Conservation (phyloP, 2,113 vertebrate genomes). For the Macaca nemestrina region DNA sequence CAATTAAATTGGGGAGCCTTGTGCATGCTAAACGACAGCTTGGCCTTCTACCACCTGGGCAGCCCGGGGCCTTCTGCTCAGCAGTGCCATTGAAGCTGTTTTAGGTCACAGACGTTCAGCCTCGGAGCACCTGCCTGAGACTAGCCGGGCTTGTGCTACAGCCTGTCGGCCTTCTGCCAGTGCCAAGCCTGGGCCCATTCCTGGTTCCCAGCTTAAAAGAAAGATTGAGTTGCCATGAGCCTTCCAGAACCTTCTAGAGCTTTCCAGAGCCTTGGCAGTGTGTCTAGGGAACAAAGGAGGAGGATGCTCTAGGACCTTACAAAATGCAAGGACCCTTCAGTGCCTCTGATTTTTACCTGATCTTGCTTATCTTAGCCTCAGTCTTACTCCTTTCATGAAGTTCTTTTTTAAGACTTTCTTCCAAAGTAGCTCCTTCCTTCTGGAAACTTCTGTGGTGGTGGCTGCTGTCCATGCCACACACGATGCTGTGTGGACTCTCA, state of each 20-base stretch:
- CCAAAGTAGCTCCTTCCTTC: background rate
- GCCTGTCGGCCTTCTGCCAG: background rate
- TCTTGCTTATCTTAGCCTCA: no score
- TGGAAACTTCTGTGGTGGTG: background rate
- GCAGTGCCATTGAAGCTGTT: background rate
- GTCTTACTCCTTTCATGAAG: background rate
- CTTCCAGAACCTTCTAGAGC: background rate
- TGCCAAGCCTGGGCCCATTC: background rate
- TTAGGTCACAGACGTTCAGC: background rate
- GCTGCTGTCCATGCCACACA: background rate
- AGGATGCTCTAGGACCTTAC: background rate
- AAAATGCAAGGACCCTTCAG: background rate
- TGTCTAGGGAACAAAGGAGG: background rate
- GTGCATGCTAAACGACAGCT: background rate
- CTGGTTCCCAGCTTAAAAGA: background rate
- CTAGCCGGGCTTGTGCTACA: no score
- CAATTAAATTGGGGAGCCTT: background rate
- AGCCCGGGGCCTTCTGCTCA: background rate
- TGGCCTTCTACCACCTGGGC: background rate
- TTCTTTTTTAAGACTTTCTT: background rate
- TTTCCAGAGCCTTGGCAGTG: background rate
- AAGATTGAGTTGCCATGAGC: background rate
- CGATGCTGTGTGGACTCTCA: background rate
- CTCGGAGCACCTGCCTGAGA: background rate
- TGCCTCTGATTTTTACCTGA: background rate